These are phyloP conservation scores for Siniperca knerii DNA, from an alignment of 2,113 vertebrate genomes.

Conservation along the genomic window DNA sequence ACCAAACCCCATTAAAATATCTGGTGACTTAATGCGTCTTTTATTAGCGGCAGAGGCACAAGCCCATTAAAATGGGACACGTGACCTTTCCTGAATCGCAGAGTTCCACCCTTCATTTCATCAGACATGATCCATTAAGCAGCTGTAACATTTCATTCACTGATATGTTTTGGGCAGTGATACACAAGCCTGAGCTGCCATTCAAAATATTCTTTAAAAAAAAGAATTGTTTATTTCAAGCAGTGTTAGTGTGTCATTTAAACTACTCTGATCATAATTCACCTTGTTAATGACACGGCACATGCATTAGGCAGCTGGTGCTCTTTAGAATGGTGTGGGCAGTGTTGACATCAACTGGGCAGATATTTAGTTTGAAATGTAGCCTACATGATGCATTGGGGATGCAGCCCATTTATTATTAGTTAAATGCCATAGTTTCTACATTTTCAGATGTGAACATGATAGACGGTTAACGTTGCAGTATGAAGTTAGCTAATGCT, in stretches of 20 bases:
- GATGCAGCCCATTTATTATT: constrained; percentile 35
- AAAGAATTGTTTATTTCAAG: constrained; percentile 18
- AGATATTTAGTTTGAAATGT: constrained; percentile 22
- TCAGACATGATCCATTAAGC: constrained; percentile 67
- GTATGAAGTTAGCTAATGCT: constrained; percentile 24
- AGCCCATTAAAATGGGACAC: constrained; percentile 49
- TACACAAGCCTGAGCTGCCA: constrained; percentile 17
- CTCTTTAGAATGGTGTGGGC: constrained; percentile 53
- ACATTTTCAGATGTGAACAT: constrained; percentile 39
- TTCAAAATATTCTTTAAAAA: constrained; percentile 38
- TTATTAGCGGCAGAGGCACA: constrained; percentile 40
- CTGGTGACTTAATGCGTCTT: constrained; percentile 52
- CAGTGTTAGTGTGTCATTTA: constrained; percentile 29
- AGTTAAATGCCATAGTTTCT: constrained; percentile 42
- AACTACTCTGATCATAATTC: constrained; percentile 35
- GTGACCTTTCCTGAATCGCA: constrained; percentile 49
- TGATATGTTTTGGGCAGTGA: constrained; percentile 29
- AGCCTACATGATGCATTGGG: constrained; percentile 18
- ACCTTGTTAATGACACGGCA: constrained; percentile 21
- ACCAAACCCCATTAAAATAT: constrained; percentile 55
- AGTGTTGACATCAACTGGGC: constrained; percentile 43
- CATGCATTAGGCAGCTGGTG: constrained; percentile 52
- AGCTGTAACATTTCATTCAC: constrained; percentile 28
- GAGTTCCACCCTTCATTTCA: constrained; percentile 50
- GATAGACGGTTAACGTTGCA: constrained; percentile 32